Base-by-base conservation (phyloP, 2,113 vertebrate species). In the Anser brachyrhynchus region DNA sequence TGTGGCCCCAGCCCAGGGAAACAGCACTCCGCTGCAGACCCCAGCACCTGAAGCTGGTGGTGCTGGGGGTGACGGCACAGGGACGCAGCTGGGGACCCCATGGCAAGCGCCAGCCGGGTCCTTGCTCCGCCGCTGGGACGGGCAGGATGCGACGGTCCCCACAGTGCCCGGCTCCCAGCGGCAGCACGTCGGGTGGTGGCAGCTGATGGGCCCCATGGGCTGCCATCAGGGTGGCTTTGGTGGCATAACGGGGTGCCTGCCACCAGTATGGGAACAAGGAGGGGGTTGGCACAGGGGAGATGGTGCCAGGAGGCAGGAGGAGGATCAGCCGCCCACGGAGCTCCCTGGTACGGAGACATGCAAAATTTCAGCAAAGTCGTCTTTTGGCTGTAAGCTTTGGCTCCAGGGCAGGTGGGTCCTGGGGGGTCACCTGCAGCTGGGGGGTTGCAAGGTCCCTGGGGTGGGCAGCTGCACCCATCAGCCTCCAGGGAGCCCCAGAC, bases 401-500 rank as follows among this genome's bases (percentile, higher is more conserved):
- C 46, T n/a, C 2, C 0, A 1, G 23, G 37, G 9, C 57, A 59
- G 81, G 44, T 11, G n/a, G 3, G 0, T 46, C 77, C 28, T 37
- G 9, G 9, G 22, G 59, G 7, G 43, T 57, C 62, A 31, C 43
- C 31, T 33, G 1, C 2, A 44, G 29, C 52, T 1, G 0, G 15
- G 2, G 8, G 18, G 28, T 13, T 35, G 57, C 5, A 0, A 1
- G 39, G 41, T 39, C 67, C 69, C 49, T 3, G 0, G 3, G 16
- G 11, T 2, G 37, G 33, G 12, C 39, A 41, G 67, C 54, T 3
- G 26, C 33, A 11, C 37, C 54, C 59, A 0, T 1, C 71, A 21
- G 43, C 52, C 52, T 22, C 11, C 0, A 1, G n/a, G n/a, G 15
- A 44, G 33, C 55, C 23, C 33, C 3, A 0, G 29, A 20, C 65